Evolutionary conservation across 2,113 vertebrate species (phyloP), one percentile per base, ranked within the genome.

Genomic region (Pycnonotus jocosus): DNA sequence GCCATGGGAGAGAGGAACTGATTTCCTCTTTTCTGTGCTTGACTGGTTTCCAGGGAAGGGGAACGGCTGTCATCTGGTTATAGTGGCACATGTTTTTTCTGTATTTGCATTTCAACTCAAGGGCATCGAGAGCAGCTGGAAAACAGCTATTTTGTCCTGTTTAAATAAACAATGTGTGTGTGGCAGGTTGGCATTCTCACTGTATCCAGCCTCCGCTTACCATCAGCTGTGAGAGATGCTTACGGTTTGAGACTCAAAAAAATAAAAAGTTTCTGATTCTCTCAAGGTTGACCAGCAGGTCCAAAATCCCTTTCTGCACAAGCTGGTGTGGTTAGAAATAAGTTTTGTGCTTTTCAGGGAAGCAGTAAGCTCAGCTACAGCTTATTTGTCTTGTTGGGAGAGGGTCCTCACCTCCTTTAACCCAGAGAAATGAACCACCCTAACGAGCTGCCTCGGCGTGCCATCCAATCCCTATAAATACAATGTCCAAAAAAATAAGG

Each of bases 21-120:
- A 65, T 7, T 96, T 95, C 93, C 87, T 76, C 78, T 82, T 56
- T 13, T 24, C 78, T 73, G 68, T 91, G 95, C 95, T 72, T 90
- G 87, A 91, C 82, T 85, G 85, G 62, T 86, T 94, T 91, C 90
- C 93, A 91, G 81, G 87, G 58, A 91, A 87, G 91, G 62, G 84
- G 74, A 96, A 95, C 13, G 58, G 54, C 87, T 95, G 89, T 88
- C 81, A 80, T 81, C 54, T 86, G 84, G 42, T 62, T 91, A 35
- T 58, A 91, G 84, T 45, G 74, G 66, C 81, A 79, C 70, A 57
- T 76, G 35, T 30, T 76, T 95, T 92, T 77, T 82, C 92, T 82
- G 4, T 94, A 45, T 93, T 95, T 96, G 87, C 60, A 70, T 94
- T 94, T 93, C 88, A 93, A 95, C 74, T 95, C 90, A 93, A 91